These are phyloP conservation scores for Camponotus floridanus DNA, from an alignment of 1,140 invertebrate species.

Conservation along the genomic window DNA sequence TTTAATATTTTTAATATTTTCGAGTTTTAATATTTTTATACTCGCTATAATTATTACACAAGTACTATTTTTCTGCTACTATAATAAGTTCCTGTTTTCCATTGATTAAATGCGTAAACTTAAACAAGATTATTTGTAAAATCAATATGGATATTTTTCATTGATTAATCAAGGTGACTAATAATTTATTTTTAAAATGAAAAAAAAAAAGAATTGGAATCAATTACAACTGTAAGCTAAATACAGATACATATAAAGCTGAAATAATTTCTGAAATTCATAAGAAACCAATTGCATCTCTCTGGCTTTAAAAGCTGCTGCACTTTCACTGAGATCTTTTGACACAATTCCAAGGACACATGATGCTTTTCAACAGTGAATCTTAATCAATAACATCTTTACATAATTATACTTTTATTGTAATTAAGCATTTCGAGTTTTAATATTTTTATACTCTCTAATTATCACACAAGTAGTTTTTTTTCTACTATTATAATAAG, in stretches of 20 bases:
- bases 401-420: neutral
- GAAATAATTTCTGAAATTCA: conserved; percentile 86
- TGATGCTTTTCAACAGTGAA: neutral
- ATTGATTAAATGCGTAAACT: conserved; percentile 25
- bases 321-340: conserved; percentile 84
- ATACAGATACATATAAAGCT: conserved; percentile 46
- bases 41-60: neutral
- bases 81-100: neutral
- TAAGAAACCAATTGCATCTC: conserved; percentile 82
- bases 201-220: neutral
- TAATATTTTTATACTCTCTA: neutral
- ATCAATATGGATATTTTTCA: conserved; percentile 41
- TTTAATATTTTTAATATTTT: too few relatives aligned
- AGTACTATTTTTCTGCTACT: neutral
- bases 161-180: neutral
- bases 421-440: too few relatives aligned
- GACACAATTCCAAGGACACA: conserved; percentile 83
- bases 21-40: neutral
- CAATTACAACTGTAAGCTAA: neutral
- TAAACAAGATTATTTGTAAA: conserved; percentile 6
- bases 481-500: neutral
- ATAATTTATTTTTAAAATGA: neutral
- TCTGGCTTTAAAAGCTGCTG: conserved; percentile 85
- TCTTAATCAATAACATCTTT: neutral
- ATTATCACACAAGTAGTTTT: too few relatives aligned